phyloP scores from a whole-genome alignment of 30 jellyfish, hydroid and myxozoan species.

The Rhopilema esculentum region DNA sequence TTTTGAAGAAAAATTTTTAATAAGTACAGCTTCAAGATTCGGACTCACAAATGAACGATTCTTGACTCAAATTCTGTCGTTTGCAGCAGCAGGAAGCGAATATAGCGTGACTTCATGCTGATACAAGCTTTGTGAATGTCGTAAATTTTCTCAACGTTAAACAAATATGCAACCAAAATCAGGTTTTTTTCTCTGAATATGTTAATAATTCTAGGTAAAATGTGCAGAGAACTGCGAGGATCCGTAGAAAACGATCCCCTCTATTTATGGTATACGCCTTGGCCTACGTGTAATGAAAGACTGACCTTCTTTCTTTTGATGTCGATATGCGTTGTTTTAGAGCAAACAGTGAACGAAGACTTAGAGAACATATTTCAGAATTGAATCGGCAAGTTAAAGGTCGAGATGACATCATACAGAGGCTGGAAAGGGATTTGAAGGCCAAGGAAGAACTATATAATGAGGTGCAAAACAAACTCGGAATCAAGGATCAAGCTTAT shows the following conservation, averaged over 20 bases:
- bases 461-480: slow-evolving; percentile 62
- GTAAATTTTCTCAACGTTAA: too few species aligned
- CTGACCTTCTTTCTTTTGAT: too few species aligned
- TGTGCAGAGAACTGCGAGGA: too few species aligned
- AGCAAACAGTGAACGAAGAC: slow-evolving; percentile 73
- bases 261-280: too few species aligned
- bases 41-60: background rate
- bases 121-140: too few species aligned
- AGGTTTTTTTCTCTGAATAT: too few species aligned
- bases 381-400: slow-evolving; percentile 76
- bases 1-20: background rate
- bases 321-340: slow-evolving; percentile 31
- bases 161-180: too few species aligned
- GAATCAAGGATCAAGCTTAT: slow-evolving; percentile 53
- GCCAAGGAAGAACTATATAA: slow-evolving; percentile 60
- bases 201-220: too few species aligned
- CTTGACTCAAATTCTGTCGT: background rate
- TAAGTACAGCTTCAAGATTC: background rate
- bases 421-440: slow-evolving; percentile 76
- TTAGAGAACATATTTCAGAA: slow-evolving; percentile 74
- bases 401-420: slow-evolving; percentile 77
- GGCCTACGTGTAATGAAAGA: too few species aligned
- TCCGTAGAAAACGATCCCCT: too few species aligned
- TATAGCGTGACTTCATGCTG: background rate
- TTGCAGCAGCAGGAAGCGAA: background rate